These are phyloP conservation scores for Acleris sparsana DNA, from an alignment of 2,888 invertebrate genomes.

Conservation along the genomic window DNA sequence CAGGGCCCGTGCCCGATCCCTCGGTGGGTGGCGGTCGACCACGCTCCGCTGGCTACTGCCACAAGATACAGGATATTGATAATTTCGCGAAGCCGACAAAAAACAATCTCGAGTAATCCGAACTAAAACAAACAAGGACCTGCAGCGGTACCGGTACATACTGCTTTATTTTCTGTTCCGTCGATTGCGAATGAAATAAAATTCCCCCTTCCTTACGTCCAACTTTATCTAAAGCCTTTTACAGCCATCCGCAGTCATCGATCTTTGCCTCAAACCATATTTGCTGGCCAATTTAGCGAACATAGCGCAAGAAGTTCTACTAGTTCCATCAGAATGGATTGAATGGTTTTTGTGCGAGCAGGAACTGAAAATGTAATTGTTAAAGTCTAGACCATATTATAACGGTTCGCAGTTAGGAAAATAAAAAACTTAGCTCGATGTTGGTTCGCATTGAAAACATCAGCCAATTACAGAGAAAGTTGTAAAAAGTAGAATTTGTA, in stretches of 20 bases:
- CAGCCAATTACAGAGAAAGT: conserved; percentile 30
- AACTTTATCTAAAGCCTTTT: conserved; percentile 7
- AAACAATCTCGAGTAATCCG: conserved; percentile 18
- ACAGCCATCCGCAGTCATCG: conserved; percentile 5
- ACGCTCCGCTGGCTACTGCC: conserved; percentile 30
- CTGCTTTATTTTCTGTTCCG: neutral
- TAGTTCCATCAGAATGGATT: conserved; percentile 4
- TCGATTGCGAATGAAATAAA: conserved; percentile 3
- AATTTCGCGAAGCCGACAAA: conserved; percentile 20
- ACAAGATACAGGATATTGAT: conserved; percentile 31
- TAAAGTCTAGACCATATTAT: conserved; percentile 10
- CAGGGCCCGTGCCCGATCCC: conserved; percentile 24
- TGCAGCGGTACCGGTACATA: neutral
- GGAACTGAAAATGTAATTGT: conserved; percentile 1
- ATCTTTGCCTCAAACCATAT: conserved; percentile 22
- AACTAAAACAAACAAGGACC: conserved; percentile 7
- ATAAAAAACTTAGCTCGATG: conserved; percentile 17
- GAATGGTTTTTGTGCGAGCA: conserved; percentile 10
- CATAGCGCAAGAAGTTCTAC: neutral
- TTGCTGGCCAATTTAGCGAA: conserved; percentile 20
- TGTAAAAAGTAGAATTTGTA: conserved; percentile 30
- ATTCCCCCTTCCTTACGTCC: neutral
- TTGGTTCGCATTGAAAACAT: conserved; percentile 22
- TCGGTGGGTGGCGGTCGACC: conserved; percentile 30
- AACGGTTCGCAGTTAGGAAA: conserved; percentile 9